Evolutionary conservation across 2,113 vertebrate genomes (phyloP).

Genomic region (Papio anubis): DNA sequence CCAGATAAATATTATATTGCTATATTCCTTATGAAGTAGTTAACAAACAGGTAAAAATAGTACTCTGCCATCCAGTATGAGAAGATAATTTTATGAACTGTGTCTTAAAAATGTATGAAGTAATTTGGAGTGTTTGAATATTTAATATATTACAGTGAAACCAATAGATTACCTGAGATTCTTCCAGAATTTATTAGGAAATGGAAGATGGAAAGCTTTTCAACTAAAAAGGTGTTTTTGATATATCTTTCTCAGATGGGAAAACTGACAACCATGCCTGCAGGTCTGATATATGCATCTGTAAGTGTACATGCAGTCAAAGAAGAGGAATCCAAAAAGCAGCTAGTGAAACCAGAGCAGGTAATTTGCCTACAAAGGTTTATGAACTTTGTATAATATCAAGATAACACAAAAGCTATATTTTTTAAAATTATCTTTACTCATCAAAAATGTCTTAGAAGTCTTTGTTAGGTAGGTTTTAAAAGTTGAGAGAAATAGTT

Average conservation of each 20-base stretch:
- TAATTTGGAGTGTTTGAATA: slow-evolving; percentile 11
- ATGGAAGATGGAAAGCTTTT: slow-evolving; percentile 2
- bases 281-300: slow-evolving; percentile 86
- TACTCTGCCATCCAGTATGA: not conserved
- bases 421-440: not conserved
- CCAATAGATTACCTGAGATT: not conserved
- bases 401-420: slow-evolving; percentile 4
- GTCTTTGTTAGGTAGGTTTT: slow-evolving; percentile 18
- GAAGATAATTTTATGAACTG: slow-evolving; percentile 4
- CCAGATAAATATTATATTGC: not conserved
- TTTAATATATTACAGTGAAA: slow-evolving; percentile 21
- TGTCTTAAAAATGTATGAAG: not conserved
- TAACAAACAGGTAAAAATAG: slow-evolving; percentile 11
- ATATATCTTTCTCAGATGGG: slow-evolving; percentile 82
- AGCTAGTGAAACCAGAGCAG: slow-evolving; percentile 83
- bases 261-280: slow-evolving; percentile 86
- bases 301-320: slow-evolving; percentile 83
- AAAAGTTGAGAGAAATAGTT: slow-evolving; percentile 29
- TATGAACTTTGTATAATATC: slow-evolving; percentile 5
- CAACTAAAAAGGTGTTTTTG: not conserved
- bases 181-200: not conserved
- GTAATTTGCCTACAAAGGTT: slow-evolving; percentile 79
- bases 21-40: slow-evolving; percentile 15
- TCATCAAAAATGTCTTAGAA: slow-evolving; percentile 40
- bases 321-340: slow-evolving; percentile 77